Base-by-base conservation (phyloP, 2,888 invertebrate species). In the Stenoptilia bipunctidactyla region DNA sequence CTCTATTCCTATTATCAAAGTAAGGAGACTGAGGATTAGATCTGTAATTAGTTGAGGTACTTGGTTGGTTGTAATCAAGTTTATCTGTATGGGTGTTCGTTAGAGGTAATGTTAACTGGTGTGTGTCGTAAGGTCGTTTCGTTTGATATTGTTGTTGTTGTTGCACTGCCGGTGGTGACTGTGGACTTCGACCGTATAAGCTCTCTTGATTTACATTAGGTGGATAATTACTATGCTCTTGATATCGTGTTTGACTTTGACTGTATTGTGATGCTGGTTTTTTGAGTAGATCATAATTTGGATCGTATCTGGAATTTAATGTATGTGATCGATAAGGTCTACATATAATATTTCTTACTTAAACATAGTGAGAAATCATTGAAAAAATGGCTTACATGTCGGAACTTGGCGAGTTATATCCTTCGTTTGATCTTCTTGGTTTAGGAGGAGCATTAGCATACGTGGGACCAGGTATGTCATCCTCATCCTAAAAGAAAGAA, bases 371-470 rank as follows among this genome's bases (percentile, higher is more conserved):
- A 8, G 20, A 3, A 20, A 20, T n/a, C 30, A n/a, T 30, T 9
- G n/a, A n/a, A 10, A n/a, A 30, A 4, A 30, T 8, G 36, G 55
- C 82, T 70, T 67, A 87, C 74, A 87, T 86, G 50, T 91, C 91
- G 30, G 90, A 90, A 54, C 91, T 90, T 0, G 91, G 90, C 2
- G 92, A 91, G 36, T 90, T 90, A 53, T 91, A 92, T 27, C 90
- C 89, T 56, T 92, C 92, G 46, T 90, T 92, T 27, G 92, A 87
- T 40, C 94, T 86, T 58, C 93, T 84, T 0, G 95, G 94, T 63
- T 95, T 95, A 0, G 95, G 94, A 9, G 94, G 94, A 2, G 95
- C 94, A 70, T 95, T 95, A 1, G 93, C 94, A 60, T 96, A 96
- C 1, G 94, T 86, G 0, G 94, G 93, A 43, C 66, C 66, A 2